phyloP scores from a whole-genome alignment of 2,888 invertebrate genomes.

The Leucophenga montana region DNA sequence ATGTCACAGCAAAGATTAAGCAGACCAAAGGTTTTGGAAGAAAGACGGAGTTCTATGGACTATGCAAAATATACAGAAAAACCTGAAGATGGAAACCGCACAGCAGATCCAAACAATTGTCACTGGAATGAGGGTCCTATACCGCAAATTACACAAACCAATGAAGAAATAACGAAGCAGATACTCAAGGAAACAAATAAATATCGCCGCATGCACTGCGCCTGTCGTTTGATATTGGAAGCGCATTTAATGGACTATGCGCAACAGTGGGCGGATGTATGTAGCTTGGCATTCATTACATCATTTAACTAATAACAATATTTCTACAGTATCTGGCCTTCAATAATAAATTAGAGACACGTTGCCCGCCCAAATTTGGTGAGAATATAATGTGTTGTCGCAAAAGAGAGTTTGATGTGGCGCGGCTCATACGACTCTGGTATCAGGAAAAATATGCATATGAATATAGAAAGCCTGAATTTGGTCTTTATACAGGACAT shows the following conservation, averaged over 20 bases:
- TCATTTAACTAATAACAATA: background rate
- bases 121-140: background rate
- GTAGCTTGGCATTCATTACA: no score
- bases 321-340: slow-evolving; percentile 44
- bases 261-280: slow-evolving; percentile 80
- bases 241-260: slow-evolving; percentile 79
- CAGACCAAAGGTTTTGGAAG: no score
- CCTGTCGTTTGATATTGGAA: slow-evolving; percentile 78
- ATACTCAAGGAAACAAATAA: slow-evolving; percentile 77
- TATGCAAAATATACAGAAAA: no score
- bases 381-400: slow-evolving; percentile 85
- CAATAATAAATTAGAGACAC: slow-evolving; percentile 79
- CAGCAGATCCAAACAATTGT: background rate
- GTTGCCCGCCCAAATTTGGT: slow-evolving; percentile 84
- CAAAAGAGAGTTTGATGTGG: slow-evolving; percentile 77
- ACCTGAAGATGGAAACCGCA: no score
- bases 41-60: no score
- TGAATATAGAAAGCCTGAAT: slow-evolving; percentile 77
- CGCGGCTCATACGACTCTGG: slow-evolving; percentile 75
- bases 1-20: background rate
- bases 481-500: slow-evolving; percentile 81
- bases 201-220: slow-evolving; percentile 80
- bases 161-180: background rate
- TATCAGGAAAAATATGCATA: slow-evolving; percentile 82
- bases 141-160: background rate